phyloP scores from a whole-genome alignment of 1,140 invertebrate genomes.

The Rhizoglyphus robini region DNA sequence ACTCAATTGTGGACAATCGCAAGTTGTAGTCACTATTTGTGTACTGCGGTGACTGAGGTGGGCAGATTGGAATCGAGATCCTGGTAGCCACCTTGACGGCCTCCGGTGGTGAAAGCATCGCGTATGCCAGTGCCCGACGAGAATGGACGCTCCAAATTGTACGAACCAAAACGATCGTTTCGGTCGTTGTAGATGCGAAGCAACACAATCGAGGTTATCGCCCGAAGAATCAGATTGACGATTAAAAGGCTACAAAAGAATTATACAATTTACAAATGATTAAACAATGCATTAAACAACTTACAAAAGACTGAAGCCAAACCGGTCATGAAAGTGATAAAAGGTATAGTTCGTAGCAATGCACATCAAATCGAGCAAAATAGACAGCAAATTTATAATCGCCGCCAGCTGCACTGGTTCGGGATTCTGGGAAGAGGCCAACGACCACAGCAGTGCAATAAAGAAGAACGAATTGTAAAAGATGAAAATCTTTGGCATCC shows the following conservation, averaged over 20 bases:
- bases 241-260: slow-evolving; percentile 33
- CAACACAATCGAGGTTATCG: slow-evolving; percentile 30
- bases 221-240: slow-evolving; percentile 37
- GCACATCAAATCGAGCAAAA: slow-evolving; percentile 38
- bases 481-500: slow-evolving; percentile 37
- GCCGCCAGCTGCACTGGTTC: slow-evolving; percentile 40
- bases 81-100: not conserved
- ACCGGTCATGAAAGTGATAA: slow-evolving; percentile 15
- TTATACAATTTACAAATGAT: no score
- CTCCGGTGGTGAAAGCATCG: not conserved
- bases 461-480: slow-evolving; percentile 40
- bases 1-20: no score
- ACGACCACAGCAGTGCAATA: slow-evolving; percentile 36
- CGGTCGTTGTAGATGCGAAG: slow-evolving; percentile 26
- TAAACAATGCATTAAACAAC: not conserved
- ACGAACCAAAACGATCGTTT: slow-evolving; percentile 15
- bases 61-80: not conserved
- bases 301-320: slow-evolving; percentile 18
- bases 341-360: slow-evolving; percentile 33
- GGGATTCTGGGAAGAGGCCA: slow-evolving; percentile 37
- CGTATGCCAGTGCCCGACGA: not conserved
- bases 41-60: no score
- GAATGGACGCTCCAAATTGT: not conserved
- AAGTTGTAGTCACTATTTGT: no score
- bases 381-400: slow-evolving; percentile 35